Evolutionary conservation across 2,113 vertebrate genomes (phyloP).

Genomic region (Podilymbus podiceps): DNA sequence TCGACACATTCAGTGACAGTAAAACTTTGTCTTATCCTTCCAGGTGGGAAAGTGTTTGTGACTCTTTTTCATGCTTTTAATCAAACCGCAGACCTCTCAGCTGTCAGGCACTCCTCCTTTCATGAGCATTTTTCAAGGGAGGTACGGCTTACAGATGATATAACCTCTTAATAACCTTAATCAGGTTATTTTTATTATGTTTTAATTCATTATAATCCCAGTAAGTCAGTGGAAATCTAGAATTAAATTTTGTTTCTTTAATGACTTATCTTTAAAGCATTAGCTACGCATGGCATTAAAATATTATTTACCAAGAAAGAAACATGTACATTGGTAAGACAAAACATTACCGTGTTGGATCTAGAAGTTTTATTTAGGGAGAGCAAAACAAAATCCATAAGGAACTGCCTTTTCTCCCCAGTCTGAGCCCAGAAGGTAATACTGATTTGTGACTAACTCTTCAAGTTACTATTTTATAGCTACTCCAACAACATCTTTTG

Average conservation of each 20-base stretch:
- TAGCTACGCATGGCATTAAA: conserved; percentile 23
- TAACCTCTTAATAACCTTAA: conserved; percentile 52
- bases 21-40: conserved; percentile 10
- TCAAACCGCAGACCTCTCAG: not conserved
- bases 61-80: conserved; percentile 1
- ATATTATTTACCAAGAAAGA: conserved; percentile 36
- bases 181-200: conserved; percentile 32
- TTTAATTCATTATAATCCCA: conserved; percentile 54
- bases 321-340: not conserved
- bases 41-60: not conserved
- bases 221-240: conserved; percentile 20
- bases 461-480: conserved; percentile 24
- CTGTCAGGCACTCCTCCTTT: conserved; percentile 10
- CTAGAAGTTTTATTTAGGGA: not conserved
- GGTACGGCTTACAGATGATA: conserved; percentile 27
- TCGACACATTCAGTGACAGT: not conserved
- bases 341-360: not conserved
- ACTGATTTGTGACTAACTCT: conserved; percentile 25
- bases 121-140: not conserved
- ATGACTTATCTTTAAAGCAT: conserved; percentile 37
- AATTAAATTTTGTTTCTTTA: conserved; percentile 44
- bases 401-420: not conserved
- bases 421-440: not conserved
- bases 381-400: conserved; percentile 8
- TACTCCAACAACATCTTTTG: conserved; percentile 15